Evolutionary conservation across 2,113 vertebrate genomes (phyloP), one percentile per base, ranked within the genome.

Genomic region (Nematolebias whitei): DNA sequence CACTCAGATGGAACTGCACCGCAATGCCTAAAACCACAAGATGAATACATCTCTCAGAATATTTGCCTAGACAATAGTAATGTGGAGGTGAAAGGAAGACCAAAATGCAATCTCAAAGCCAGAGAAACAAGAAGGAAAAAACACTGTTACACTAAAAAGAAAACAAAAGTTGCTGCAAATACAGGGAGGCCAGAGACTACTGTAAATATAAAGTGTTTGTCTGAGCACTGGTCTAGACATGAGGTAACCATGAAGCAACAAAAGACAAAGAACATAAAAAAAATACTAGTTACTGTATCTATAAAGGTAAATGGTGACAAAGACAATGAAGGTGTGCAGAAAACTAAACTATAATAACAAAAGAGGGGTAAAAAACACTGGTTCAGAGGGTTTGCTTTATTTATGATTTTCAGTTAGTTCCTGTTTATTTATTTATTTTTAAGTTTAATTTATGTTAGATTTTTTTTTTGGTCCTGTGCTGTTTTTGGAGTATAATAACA

Each of bases 41-140:
- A 75, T 48, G n/a, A 53, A 60, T 63, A 23, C 19, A 35, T 58
- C 26, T 35, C 44, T 61, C 0, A 26, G 10, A 50, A 35, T 63
- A 2, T 19, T 41, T 49, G n/a, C 18, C 51, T 14, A 15, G 14
- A 51, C 23, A 10, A 18, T 16, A 9, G 5, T 51, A 29, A 47
- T 44, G 1, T 44, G 41, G 41, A 16, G 14, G 41, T 18, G 16
- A 16, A 18, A 4, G 7, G n/a, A 47, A 14, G 44, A 19, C 43
- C 43, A 1, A 10, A 47, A 47, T 47, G 44, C 44, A 20, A 45
- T 2, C 15, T 7, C 8, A 44, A 2, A 16, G 16, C 2, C 9
- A 47, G 44, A 16, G 18, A 19, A 11, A 45, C 19, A 7, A 19
- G 44, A 18, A 45, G 44, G 18, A 19, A 19, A 20, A 10, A 47